phyloP scores from a whole-genome alignment of 2,797 vertebrate species.

The Gambusia yucatana region DNA sequence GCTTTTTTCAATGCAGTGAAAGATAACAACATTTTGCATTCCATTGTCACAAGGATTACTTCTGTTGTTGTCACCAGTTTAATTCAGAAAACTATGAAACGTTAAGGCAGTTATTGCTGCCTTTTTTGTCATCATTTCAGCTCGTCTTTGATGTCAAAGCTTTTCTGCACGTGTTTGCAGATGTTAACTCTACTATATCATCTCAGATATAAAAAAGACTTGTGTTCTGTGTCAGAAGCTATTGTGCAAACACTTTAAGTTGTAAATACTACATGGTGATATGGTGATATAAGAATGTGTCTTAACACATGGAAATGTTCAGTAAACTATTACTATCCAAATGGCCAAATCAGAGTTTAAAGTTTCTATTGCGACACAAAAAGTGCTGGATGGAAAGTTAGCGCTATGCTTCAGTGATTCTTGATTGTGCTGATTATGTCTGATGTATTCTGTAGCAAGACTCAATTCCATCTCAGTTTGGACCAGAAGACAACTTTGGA shows the following conservation, averaged over 20 bases:
- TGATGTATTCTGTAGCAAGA: conserved; percentile 27
- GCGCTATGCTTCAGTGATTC: conserved; percentile 7
- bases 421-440: conserved; percentile 26
- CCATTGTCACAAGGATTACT: conserved; percentile 23
- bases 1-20: conserved; percentile 54
- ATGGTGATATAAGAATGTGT: conserved; percentile 14
- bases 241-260: conserved; percentile 25
- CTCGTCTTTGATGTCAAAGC: conserved; percentile 28
- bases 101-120: conserved; percentile 5
- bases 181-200: conserved; percentile 18
- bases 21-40: conserved; percentile 63
- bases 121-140: conserved; percentile 51
- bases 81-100: conserved; percentile 15
- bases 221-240: background rate
- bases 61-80: conserved; percentile 23
- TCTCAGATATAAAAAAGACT: conserved; percentile 18
- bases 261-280: conserved; percentile 37
- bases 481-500: conserved; percentile 34
- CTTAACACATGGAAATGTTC: conserved; percentile 23
- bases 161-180: background rate
- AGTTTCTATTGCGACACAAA: conserved; percentile 31
- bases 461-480: conserved; percentile 29
- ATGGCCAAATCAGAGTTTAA: conserved; percentile 37
- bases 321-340: conserved; percentile 21
- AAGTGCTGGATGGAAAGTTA: conserved; percentile 17